Conservation (phyloP, 2,888 invertebrate genomes). For the Ditula angustiorana region DNA sequence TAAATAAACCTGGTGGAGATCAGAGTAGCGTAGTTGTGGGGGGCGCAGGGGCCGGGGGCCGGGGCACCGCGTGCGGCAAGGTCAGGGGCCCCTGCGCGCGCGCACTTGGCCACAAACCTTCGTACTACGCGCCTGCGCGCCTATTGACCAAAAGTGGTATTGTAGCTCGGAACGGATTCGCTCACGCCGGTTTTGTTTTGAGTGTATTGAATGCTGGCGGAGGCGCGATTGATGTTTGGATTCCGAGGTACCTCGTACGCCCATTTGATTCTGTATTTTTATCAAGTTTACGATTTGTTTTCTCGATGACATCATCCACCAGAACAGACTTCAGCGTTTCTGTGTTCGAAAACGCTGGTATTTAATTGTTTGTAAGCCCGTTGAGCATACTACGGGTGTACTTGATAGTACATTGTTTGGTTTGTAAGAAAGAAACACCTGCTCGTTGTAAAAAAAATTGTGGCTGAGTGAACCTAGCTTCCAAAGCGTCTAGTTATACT, state of each 20-base stretch:
- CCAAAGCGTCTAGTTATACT: conserved; percentile 48
- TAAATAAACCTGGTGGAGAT: conserved; percentile 54
- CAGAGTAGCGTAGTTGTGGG: conserved; percentile 50
- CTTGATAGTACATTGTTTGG: conserved; percentile 14
- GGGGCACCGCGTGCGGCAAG: conserved; percentile 66
- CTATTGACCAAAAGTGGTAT: conserved; percentile 57
- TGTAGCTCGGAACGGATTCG: conserved; percentile 29
- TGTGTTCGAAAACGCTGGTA: not conserved
- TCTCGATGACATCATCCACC: conserved; percentile 18
- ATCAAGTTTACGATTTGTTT: conserved; percentile 14
- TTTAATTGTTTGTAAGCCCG: not conserved
- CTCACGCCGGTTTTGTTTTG: conserved; percentile 21
- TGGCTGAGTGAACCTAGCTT: conserved; percentile 39
- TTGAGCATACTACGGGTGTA: not conserved
- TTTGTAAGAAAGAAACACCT: conserved; percentile 36
- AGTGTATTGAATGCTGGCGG: conserved; percentile 9
- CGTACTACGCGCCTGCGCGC: conserved; percentile 50
- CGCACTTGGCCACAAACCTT: conserved; percentile 55
- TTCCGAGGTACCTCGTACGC: not conserved
- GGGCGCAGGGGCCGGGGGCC: conserved; percentile 49
- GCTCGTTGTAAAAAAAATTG: conserved; percentile 19
- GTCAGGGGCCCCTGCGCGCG: conserved; percentile 75
- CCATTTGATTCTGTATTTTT: conserved; percentile 8
- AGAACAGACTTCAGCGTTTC: conserved; percentile 4
- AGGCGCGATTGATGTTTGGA: conserved; percentile 2